A percentile compares a stretch with the other conserved stretches of the same genome.
Evolutionary conservation across 2,797 vertebrate species (phyloP).

Genomic region (Sebastes baramenuke): DNA sequence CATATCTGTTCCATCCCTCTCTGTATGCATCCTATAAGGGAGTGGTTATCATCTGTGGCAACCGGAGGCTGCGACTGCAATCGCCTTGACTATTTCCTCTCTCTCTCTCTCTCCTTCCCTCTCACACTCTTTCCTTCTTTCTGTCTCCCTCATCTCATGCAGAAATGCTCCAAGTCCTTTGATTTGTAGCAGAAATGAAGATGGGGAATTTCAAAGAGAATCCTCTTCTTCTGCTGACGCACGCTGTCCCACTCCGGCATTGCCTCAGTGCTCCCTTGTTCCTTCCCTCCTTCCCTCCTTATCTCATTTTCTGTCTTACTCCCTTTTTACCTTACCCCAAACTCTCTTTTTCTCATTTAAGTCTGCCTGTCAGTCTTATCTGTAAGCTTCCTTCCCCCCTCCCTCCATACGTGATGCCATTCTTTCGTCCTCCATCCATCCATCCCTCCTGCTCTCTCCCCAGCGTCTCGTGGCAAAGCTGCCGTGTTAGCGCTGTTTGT

Average conservation of each 20-base stretch:
- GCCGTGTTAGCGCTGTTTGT: constrained; percentile 66
- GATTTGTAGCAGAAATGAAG: constrained; percentile 81
- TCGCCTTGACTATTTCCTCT: constrained; percentile 30
- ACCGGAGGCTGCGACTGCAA: constrained; percentile 34
- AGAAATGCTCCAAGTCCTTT: constrained; percentile 75
- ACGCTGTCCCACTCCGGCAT: constrained; percentile 72
- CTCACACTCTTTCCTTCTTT: constrained; percentile 46
- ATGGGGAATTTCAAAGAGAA: constrained; percentile 83
- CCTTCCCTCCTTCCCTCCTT: constrained; percentile 42
- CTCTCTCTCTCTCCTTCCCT: constrained; percentile 17
- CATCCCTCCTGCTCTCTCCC: constrained; percentile 51
- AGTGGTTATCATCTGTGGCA: constrained; percentile 44
- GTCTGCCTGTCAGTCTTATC: constrained; percentile 65
- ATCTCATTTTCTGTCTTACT: constrained; percentile 41
- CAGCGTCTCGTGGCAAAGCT: constrained; percentile 60
- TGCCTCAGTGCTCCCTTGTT: constrained; percentile 66
- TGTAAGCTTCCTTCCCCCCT: constrained; percentile 23
- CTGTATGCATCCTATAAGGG: constrained; percentile 42
- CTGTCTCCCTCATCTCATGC: constrained; percentile 61
- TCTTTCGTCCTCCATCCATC: constrained; percentile 49
- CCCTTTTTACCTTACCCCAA: constrained; percentile 49
- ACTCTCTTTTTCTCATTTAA: constrained; percentile 50
- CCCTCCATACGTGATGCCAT: constrained; percentile 43
- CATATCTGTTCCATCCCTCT: constrained; percentile 28
- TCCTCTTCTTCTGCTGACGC: constrained; percentile 78